Evolutionary conservation across 1,140 invertebrate species (phyloP), one percentile per base, ranked within the genome.

Genomic region (Solenopsis fugax): DNA sequence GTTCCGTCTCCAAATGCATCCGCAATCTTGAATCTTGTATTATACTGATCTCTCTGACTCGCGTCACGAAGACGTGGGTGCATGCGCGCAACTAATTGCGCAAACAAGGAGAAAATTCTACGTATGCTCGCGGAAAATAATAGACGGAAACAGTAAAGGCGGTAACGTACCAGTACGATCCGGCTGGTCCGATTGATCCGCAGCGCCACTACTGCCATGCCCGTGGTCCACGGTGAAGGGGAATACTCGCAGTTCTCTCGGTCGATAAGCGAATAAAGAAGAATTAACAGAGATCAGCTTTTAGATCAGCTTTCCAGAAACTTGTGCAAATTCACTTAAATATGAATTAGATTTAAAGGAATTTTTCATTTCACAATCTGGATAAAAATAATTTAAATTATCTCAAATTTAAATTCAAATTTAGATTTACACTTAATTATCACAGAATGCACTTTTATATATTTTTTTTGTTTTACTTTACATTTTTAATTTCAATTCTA

Each of bases 201-300:
- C 12, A 10, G 54, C 85, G 80, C 60, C 69, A 71, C 86, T 85
- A 56, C n/a, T 56, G 76, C 75, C 88, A 60, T 85, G 52, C 4
- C 2, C n/a, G 56, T 5, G 12, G 41, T 84, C 29, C 41, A 75
- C 69, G 54, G 80, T 2, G 29, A 34, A 58, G 41, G 13, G 18
- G 18, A 60, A 50, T 45, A 84, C 80, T 60, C 54, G n/a, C 24
- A 34, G 7, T 73, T 18, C 21, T 50, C 71, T 73, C 80, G 21
- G 69, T 75, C 54, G 80, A 75, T 84, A 84, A 73, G 5, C 54
- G 18, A 41, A 29, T 29, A 62, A 18, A 77, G 24, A 12, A 5
- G 12, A 78, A 65, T 34, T 13, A 29, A 34, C 41, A 18, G 10
- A 41, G 1, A 10, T 24, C n/a, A 16, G 1, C 21, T n/a, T 75